Base-by-base conservation (phyloP, 2,888 invertebrate genomes). In the Anticlea derivata region DNA sequence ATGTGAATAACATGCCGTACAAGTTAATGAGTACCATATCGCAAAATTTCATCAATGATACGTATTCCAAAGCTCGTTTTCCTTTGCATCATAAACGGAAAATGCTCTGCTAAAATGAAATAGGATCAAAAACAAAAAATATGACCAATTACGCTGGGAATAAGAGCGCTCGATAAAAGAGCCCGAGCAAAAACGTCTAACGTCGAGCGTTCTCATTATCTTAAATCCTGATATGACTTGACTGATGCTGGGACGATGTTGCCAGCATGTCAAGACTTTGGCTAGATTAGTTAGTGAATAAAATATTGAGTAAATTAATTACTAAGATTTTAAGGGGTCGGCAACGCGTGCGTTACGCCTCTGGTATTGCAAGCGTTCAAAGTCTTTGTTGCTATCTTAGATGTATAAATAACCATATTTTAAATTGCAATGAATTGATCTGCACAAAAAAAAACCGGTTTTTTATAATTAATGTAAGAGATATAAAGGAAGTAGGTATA, bases 161-260 rank as follows among this genome's bases (percentile, higher is more conserved):
- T 51, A 41, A 46, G 55, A 47, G 57, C 55, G 59, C 51, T 50
- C 52, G 60, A 62, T 68, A 60, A 66, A 66, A 57, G 55, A 63
- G 60, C 56, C 40, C 46, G 29, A 5, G 47, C 40, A 68, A 71
- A 73, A 65, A 60, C 55, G 58, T 58, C 58, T 55, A 58, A 50
- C 58, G 38, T 44, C 29, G 56, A 58, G 58, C 51, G 50, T 53
- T 65, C 61, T 65, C 71, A 68, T 73, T 73, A 74, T 61, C 50
- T 64, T 68, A 68, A 74, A 61, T 66, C 62, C 62, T 65, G 73
- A 75, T 75, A 70, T 73, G 63, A 68, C 70, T 66, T 74, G 72
- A 52, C 47, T 52, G 48, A 52, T 39, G 51, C 31, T 41, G 11
- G 38, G 24, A 8, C 20, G 3, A 12, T 48, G 47, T 44, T 52